Evolutionary conservation across 92 coral and sea anemone genomes (phyloP), one percentile per base, ranked within the genome.

Genomic region (Anthopleura xanthogrammica): DNA sequence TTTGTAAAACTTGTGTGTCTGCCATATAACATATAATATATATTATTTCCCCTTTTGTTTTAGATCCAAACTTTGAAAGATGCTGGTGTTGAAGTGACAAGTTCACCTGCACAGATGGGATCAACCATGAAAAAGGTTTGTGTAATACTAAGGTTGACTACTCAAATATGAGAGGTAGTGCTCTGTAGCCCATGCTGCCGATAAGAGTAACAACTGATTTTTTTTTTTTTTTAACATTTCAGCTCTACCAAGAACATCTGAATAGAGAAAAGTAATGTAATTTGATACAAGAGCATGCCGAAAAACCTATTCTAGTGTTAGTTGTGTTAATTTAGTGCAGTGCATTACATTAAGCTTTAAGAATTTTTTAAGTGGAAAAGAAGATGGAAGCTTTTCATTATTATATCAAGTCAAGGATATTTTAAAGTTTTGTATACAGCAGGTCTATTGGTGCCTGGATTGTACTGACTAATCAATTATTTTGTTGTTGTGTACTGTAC

Each of bases 41-140:
- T 22, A 5, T 72, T n/a, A 39, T 75, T 75, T 82, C 70, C 75
- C 58, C n/a, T 54, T 75, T 40, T 77, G 50, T 9, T 83, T 74
- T 77, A 96, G 99, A 96, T 96, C 76, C 90, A 89, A 80, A 87
- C 92, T 17, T 86, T 96, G 43, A 96, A 94, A 82, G 98, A 96
- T 86, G 99, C 99, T 20, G 99, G 99, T 41, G 99, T 94, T 1
- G 82, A 86, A 23, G 99, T 96, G 41, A 91, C 99, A 5, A 87
- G 88, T 81, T 96, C 99, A 62, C 99, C 99, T 3, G 99, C 99
- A 77, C 99, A 96, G 82, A 96, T 96, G 99, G 99, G 99, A 58
- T 86, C 81, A 23, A 80, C 90, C n/a, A 90, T 96, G 94, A 94
- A 89, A 78, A 88, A 94, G 97, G 99, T 94, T 79, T 58, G 86